These are phyloP conservation scores for Catalaphyllia jardinei DNA, from an alignment of 64 coral and sea anemone species.

Conservation along the genomic window DNA sequence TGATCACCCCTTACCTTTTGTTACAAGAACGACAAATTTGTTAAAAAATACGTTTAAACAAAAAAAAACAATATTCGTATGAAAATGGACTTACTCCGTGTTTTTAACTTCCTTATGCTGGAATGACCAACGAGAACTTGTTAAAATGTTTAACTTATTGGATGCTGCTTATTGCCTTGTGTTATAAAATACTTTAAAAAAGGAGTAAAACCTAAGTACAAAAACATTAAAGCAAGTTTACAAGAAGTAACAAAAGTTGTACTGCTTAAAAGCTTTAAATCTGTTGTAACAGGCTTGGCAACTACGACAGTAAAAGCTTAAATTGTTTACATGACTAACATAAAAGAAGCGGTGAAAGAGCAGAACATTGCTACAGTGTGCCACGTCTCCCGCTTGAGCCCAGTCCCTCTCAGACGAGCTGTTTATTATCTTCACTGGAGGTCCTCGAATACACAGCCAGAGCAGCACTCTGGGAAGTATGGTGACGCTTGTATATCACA, in stretches of 20 bases:
- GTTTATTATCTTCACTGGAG: conserved; percentile 21
- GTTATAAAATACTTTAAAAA: not conserved
- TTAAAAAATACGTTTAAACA: not conserved
- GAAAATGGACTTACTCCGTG: not conserved
- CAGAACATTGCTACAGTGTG: conserved; percentile 1
- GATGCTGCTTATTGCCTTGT: too few species aligned
- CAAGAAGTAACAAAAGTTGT: too few species aligned
- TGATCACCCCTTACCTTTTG: not conserved
- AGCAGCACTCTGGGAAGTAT: conserved; percentile 38
- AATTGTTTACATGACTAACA: not conserved
- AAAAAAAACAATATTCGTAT: not conserved
- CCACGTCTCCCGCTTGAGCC: not conserved
- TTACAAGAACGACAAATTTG: not conserved
- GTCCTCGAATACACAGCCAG: conserved; percentile 36
- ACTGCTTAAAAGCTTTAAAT: too few species aligned
- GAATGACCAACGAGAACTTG: too few species aligned
- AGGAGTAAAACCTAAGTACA: too few species aligned
- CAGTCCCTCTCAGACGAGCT: conserved; percentile 23
- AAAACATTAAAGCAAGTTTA: not conserved
- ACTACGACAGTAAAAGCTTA: not conserved
- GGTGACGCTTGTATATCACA: conserved; percentile 51
- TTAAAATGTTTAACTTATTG: too few species aligned
- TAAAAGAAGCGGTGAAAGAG: not conserved
- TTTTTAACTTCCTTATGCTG: not conserved
- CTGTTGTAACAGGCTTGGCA: not conserved